Conservation (phyloP, 2,888 invertebrate genomes). For the Drosophila koepferae region DNA sequence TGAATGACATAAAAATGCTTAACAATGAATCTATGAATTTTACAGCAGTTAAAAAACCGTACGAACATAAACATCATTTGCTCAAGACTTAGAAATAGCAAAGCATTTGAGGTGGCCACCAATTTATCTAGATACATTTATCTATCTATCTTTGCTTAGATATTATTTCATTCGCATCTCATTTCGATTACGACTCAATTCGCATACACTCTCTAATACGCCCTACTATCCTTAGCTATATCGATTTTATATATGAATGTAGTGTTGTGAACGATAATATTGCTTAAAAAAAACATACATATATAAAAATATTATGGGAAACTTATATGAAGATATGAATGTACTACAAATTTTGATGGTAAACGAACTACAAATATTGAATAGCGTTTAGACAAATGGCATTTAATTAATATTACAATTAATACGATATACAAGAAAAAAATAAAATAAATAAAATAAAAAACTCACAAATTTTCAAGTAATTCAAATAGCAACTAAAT, state of each 20-base stretch:
- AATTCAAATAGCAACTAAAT: constrained; percentile 58
- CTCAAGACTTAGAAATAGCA: constrained; percentile 62
- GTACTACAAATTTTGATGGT: constrained; percentile 75
- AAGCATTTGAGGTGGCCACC: constrained; percentile 42
- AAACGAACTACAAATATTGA: constrained; percentile 81
- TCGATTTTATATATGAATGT: constrained; percentile 82
- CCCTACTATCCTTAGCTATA: constrained; percentile 55
- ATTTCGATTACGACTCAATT: constrained; percentile 1
- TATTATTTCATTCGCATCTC: not conserved
- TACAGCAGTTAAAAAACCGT: constrained; percentile 34
- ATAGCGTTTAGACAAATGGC: constrained; percentile 72
- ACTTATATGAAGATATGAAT: constrained; percentile 61
- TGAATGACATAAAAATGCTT: constrained; percentile 32
- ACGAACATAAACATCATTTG: constrained; percentile 43
- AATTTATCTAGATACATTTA: not conserved
- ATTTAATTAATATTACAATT: constrained; percentile 52
- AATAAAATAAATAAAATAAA: constrained; percentile 9
- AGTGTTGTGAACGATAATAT: constrained; percentile 80
- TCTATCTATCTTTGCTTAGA: not conserved
- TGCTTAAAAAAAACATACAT: constrained; percentile 36
- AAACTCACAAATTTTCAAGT: constrained; percentile 72
- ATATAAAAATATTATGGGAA: constrained; percentile 49
- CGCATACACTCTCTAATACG: constrained; percentile 18
- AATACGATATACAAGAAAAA: constrained; percentile 40
- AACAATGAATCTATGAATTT: constrained; percentile 26